Base-by-base conservation (phyloP, 1,140 invertebrate species). In the Formica selysi region DNA sequence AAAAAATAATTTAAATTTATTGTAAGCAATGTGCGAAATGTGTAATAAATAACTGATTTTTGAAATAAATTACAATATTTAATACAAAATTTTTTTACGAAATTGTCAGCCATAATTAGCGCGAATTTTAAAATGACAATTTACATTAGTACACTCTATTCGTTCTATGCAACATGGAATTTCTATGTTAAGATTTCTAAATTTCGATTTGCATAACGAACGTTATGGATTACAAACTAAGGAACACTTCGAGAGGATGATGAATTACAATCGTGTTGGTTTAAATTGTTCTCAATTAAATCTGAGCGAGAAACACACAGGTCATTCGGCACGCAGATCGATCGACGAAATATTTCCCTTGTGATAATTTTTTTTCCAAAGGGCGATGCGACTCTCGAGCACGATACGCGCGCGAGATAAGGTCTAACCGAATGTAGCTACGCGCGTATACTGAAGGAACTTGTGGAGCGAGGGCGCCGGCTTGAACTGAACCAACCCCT, bases 361-460 rank as follows among this genome's bases (percentile, higher is more conserved):
- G 16, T 38, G 44, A 7, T 13, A 29, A 19, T n/a, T n/a, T 57
- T 68, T 16, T n/a, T n/a, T n/a, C 26, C 5, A n/a, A 36, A 48
- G 16, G 44, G 11, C 19, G 51, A 85, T 62, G 38, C 64, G 54
- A 78, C 59, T 41, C n/a, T 32, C 64, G 36, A 59, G 16, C 62
- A 86, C 64, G 71, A 76, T 73, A 51, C 48, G 48, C 48, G 48
- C 48, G 44, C 70, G 84, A 81, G 81, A 73, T 86, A 88, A 87
- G 76, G 76, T 92, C 92, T 91, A 88, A 76, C 90, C 92, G 87
- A 90, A 89, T 91, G 89, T 92, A 91, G 90, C 81, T 88, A 87
- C 93, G 93, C 92, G 91, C 91, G 91, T 90, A 91, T 86, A 94
- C 93, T 94, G 93, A 93, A 91, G 88, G 86, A 89, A 92, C 90